These are phyloP conservation scores for Cathartes aura DNA, from an alignment of 2,113 vertebrate genomes.

Conservation along the genomic window DNA sequence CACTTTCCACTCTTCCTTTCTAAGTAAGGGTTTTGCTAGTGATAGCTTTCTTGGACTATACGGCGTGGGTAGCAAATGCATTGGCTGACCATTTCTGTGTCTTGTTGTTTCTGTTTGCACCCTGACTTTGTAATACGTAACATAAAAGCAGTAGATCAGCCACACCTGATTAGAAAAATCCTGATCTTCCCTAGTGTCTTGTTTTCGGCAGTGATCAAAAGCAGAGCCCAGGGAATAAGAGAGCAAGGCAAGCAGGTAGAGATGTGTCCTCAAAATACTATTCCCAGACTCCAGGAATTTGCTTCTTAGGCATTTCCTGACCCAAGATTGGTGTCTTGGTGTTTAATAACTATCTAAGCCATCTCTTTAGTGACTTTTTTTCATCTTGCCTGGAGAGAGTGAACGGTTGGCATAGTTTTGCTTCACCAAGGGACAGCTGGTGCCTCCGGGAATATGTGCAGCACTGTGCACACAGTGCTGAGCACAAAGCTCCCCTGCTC, in stretches of 20 bases:
- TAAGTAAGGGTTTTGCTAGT: not conserved
- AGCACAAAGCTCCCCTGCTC: too few relatives aligned
- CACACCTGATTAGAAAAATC: not conserved
- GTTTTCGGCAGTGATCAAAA: not conserved
- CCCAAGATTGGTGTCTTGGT: not conserved
- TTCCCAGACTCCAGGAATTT: not conserved
- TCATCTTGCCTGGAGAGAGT: not conserved
- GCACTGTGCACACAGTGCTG: not conserved
- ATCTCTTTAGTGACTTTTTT: not conserved
- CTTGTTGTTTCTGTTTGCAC: not conserved
- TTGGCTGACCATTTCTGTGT: not conserved
- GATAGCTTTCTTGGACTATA: not conserved
- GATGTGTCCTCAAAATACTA: not conserved
- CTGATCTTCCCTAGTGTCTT: not conserved
- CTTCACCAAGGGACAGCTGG: not conserved
- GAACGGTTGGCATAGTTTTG: fast-evolving
- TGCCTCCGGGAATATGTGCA: not conserved
- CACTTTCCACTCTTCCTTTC: not conserved
- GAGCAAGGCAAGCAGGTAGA: not conserved
- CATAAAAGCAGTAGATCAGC: not conserved
- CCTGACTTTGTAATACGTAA: not conserved
- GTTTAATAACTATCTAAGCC: not conserved
- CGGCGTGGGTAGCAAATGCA: not conserved
- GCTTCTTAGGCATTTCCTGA: not conserved
- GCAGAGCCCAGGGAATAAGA: not conserved